Evolutionary conservation across 1,140 invertebrate genomes (phyloP), one percentile per base, ranked within the genome.

Genomic region (Nasonia longicornis): DNA sequence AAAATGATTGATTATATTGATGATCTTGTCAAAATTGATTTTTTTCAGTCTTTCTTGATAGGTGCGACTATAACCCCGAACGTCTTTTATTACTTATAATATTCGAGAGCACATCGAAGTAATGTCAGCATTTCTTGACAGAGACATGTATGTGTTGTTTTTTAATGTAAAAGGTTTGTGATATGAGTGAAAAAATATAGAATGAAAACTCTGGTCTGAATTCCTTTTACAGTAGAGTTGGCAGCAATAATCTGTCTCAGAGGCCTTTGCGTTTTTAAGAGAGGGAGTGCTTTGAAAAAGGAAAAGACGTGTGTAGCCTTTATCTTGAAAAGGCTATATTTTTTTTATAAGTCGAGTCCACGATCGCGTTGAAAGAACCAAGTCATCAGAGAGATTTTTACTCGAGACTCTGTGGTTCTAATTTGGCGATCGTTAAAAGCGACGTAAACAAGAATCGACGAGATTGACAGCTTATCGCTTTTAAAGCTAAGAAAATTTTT

Each of bases 191-290:
- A 22, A 58, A 74, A 74, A 74, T 31, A 52, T 63, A n/a, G 12
- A 67, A 81, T 45, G 10, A 71, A 76, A 81, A 81, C 73, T 74
- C 72, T 80, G 71, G 71, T 80, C 79, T 74, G 52, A 79, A 73
- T 73, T 31, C 72, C 71, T 74, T 80, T 74, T 80, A 80, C 58
- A 74, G 22, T 70, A 76, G 48, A 58, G n/a, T 70, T 76, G 79
- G 42, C 72, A 70, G 72, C 64, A 81, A 76, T 81, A 75, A 75
- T 29, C 72, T 76, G 72, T 75, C 79, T 69, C 26, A 70, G 73
- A 42, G 79, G 79, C 73, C 79, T 81, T 81, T 81, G 52, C 29
- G 79, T 76, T 81, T 74, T 74, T 69, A 69, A 79, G 22, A 74
- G 52, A 77, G 12, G 31, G 11, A 74, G 71, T 58, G 35, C 22